Conservation (phyloP, 2,888 invertebrate genomes). For the Buathra laborator region DNA sequence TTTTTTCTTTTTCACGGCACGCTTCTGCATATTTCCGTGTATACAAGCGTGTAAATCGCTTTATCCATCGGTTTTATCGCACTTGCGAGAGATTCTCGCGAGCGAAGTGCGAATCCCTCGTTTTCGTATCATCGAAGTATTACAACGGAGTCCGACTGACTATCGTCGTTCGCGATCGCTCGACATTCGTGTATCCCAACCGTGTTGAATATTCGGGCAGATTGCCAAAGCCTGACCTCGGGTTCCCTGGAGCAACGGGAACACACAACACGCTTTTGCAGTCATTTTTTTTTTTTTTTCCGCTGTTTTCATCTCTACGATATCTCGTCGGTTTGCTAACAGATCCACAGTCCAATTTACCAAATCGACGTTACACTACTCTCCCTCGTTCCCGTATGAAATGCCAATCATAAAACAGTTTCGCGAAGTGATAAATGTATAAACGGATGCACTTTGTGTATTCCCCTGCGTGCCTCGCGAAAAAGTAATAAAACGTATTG, state of each 20-base stretch:
- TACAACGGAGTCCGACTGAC: not conserved
- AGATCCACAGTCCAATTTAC: not conserved
- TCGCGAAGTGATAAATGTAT: slow-evolving; percentile 49
- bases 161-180: slow-evolving; percentile 13
- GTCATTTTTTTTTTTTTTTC: not conserved
- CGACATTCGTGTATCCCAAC: not conserved
- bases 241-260: not conserved
- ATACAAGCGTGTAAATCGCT: not conserved
- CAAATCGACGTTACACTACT: not conserved
- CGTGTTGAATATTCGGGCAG: slow-evolving; percentile 26
- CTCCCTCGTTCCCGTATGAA: not conserved
- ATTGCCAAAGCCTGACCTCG: slow-evolving; percentile 45
- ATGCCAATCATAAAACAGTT: slow-evolving; percentile 34
- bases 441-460: slow-evolving; percentile 38
- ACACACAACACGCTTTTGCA: not conserved
- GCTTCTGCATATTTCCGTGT: not conserved
- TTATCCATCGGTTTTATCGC: slow-evolving; percentile 2
- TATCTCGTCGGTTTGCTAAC: slow-evolving; percentile 4
- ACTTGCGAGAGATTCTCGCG: not conserved
- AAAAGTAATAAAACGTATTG: slow-evolving; percentile 3
- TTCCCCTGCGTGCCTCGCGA: not conserved
- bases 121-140: not conserved
- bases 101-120: not conserved
- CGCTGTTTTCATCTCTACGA: not conserved
- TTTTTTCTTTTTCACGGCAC: not conserved